phyloP scores from a whole-genome alignment of 35 echinoderm and acorn worm species.

The Apostichopus japonicus region DNA sequence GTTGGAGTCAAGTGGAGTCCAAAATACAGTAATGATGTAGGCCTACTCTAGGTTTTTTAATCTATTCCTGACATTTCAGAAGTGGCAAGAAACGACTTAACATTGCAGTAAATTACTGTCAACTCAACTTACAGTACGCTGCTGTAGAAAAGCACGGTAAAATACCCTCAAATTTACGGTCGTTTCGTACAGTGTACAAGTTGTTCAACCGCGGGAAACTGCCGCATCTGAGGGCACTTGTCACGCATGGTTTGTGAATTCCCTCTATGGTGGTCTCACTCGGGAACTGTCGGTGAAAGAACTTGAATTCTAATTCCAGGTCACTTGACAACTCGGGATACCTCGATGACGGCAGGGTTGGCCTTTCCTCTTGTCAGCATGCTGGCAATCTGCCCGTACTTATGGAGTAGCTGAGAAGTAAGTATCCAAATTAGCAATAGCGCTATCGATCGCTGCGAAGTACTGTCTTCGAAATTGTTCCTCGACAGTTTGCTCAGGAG shows the following conservation, averaged over 20 bases:
- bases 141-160: too few relatives aligned
- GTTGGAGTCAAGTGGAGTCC: neutral
- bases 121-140: too few relatives aligned
- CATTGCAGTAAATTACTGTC: too few relatives aligned
- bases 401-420: neutral
- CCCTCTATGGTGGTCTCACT: neutral
- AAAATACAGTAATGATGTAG: constrained; percentile 1
- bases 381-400: constrained; percentile 17
- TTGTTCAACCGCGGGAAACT: neutral
- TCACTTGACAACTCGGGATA: constrained; percentile 10
- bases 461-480: neutral
- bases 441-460: neutral
- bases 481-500: constrained; percentile 1
- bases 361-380: constrained; percentile 10
- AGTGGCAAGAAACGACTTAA: too few relatives aligned
- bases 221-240: neutral
- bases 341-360: constrained; percentile 13
- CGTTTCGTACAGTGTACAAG: too few relatives aligned
- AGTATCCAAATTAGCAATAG: constrained; percentile 22
- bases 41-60: neutral
- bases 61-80: neutral
- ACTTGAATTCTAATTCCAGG: constrained; percentile 3
- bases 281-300: constrained; percentile 34
- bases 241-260: neutral
- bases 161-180: too few relatives aligned